phyloP scores from a whole-genome alignment of 2,113 vertebrate genomes.

The Aldabrachelys gigantea region DNA sequence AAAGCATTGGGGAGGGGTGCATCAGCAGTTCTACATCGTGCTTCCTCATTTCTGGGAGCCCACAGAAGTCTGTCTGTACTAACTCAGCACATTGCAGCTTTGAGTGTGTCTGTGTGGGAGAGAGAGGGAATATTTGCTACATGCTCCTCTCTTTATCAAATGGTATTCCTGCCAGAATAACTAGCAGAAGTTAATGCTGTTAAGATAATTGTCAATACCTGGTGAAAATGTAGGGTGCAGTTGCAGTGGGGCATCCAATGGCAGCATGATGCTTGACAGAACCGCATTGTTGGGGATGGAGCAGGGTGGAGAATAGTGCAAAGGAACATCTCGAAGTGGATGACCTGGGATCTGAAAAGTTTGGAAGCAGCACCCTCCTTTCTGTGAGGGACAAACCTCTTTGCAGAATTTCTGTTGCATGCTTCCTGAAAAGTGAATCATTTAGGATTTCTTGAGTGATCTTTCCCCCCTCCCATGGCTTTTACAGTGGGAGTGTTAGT shows the following conservation, averaged over 20 bases:
- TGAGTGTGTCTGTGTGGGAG: not conserved
- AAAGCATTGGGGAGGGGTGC: not conserved
- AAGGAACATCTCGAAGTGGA: not conserved
- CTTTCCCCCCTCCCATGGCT: accelerated
- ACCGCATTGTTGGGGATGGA: not conserved
- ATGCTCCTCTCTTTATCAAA: not conserved
- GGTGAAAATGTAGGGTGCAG: not conserved
- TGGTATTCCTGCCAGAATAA: not conserved
- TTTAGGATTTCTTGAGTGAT: not conserved
- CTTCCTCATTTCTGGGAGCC: accelerated
- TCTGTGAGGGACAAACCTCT: accelerated
- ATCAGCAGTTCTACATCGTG: accelerated
- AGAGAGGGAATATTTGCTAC: not conserved
- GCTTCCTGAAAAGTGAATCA: accelerated
- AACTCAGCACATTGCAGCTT: not conserved
- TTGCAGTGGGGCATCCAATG: not conserved
- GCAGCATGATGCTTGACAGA: not conserved
- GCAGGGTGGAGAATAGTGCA: not conserved
- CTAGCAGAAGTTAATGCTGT: not conserved
- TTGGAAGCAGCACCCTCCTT: not conserved
- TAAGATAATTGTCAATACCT: not conserved
- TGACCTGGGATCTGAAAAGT: not conserved
- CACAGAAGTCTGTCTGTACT: not conserved
- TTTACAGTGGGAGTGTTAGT: accelerated
- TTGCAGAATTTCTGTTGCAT: accelerated